These are phyloP conservation scores for Pollenia amentaria DNA, from an alignment of 2,888 invertebrate species.

Conservation along the genomic window DNA sequence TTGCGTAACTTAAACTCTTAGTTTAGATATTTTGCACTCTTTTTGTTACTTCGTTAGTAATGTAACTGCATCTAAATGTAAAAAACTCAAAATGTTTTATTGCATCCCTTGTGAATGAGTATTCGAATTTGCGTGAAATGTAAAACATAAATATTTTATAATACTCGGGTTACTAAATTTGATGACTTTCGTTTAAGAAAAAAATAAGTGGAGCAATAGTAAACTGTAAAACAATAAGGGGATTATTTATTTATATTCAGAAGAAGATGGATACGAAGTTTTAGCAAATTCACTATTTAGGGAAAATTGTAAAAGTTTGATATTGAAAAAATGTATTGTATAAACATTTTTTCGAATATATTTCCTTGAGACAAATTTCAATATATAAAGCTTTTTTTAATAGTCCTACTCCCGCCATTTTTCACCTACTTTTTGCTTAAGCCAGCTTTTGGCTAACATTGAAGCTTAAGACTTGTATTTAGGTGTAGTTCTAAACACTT, in stretches of 20 bases:
- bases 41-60: conserved; percentile 8
- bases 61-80: conserved; percentile 29
- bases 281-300: not conserved
- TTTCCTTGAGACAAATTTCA: no score
- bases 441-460: no score
- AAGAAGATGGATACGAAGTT: not conserved
- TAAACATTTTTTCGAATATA: no score
- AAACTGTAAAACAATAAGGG: no score
- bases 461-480: no score
- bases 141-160: conserved; percentile 81
- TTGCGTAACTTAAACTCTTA: not conserved
- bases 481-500: no score
- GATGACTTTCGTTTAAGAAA: conserved; percentile 77
- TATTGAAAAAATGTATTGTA: not conserved
- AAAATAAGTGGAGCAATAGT: not conserved
- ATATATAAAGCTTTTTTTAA: no score
- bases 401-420: no score
- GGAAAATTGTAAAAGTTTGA: not conserved
- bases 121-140: conserved; percentile 11
- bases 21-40: not conserved
- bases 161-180: conserved; percentile 80
- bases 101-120: conserved; percentile 14
- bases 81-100: conserved; percentile 32
- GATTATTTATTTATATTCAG: not conserved
- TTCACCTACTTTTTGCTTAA: no score